Evolutionary conservation across 2,113 vertebrate genomes (phyloP).

Genomic region (Paradoxurus hermaphroditus): DNA sequence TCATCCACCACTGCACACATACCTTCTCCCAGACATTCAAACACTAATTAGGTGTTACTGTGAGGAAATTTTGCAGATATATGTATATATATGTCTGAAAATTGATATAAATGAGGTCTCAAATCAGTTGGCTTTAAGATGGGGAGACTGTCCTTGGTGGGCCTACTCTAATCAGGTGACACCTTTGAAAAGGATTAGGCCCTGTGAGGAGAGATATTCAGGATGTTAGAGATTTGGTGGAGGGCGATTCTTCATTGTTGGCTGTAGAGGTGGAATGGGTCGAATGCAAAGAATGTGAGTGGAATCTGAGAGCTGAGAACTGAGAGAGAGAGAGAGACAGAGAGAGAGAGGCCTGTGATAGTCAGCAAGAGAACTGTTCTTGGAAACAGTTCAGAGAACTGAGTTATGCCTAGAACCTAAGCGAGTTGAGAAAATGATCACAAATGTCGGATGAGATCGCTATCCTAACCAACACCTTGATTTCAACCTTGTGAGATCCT

Average conservation of each 20-base stretch:
- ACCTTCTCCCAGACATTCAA: neutral
- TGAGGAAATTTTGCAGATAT: neutral
- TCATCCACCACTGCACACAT: neutral
- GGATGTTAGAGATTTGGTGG: neutral
- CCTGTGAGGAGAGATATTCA: neutral
- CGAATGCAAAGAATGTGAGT: neutral
- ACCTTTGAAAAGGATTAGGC: neutral
- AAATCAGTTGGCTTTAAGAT: neutral
- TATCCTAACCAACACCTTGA: neutral
- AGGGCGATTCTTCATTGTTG: neutral
- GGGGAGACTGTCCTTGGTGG: neutral
- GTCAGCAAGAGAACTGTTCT: neutral
- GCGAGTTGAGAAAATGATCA: neutral
- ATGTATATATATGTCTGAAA: neutral
- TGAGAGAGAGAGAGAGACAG: neutral
- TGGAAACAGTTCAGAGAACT: neutral
- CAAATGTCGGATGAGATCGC: neutral
- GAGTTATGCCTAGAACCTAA: neutral
- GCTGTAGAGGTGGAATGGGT: neutral
- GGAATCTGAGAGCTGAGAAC: neutral
- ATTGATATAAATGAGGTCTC: neutral
- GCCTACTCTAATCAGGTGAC: neutral
- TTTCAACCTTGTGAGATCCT: neutral
- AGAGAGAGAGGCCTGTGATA: neutral
- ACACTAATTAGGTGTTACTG: neutral